Percentiles rank a stretch among this genome's conserved stretches.
These are phyloP conservation scores for Bombus waltoni DNA, from an alignment of 1,140 invertebrate species.

Conservation along the genomic window DNA sequence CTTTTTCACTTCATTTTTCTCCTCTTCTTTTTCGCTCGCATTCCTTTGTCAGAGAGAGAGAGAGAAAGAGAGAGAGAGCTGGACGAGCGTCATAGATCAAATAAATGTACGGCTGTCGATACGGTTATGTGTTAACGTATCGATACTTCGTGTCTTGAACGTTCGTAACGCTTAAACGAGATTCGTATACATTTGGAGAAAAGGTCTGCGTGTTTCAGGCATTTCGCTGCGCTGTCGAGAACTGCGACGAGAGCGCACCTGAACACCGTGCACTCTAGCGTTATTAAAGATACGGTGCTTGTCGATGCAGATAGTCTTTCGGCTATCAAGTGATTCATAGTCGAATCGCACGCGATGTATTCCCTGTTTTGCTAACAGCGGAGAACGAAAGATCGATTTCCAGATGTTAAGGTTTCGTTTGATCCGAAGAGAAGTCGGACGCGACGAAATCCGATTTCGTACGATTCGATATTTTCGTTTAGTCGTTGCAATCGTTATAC, in stretches of 20 bases:
- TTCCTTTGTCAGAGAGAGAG: neutral
- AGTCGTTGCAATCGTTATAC: neutral
- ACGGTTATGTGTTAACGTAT: neutral
- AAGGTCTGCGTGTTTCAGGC: neutral
- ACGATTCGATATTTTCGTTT: neutral
- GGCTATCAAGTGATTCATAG: neutral
- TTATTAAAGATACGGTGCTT: neutral
- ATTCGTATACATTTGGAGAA: neutral
- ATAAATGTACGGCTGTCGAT: slow-evolving; percentile 17
- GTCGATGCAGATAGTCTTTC: neutral
- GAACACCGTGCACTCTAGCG: neutral
- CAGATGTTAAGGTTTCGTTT: neutral
- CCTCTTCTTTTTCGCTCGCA: neutral
- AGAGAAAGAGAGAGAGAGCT: neutral
- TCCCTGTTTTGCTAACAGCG: rapidly evolving
- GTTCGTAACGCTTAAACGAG: slow-evolving; percentile 15
- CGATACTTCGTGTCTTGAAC: neutral
- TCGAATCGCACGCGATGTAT: neutral
- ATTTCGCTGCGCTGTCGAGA: neutral
- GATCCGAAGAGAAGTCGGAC: neutral
- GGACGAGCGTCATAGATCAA: slow-evolving; percentile 2
- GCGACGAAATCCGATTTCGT: neutral
- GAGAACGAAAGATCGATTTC: neutral
- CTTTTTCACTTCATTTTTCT: neutral
- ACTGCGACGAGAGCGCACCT: neutral